Evolutionary conservation across 1,140 invertebrate species (phyloP), one percentile per base, ranked within the genome.

Genomic region (Drosophila sp.): DNA sequence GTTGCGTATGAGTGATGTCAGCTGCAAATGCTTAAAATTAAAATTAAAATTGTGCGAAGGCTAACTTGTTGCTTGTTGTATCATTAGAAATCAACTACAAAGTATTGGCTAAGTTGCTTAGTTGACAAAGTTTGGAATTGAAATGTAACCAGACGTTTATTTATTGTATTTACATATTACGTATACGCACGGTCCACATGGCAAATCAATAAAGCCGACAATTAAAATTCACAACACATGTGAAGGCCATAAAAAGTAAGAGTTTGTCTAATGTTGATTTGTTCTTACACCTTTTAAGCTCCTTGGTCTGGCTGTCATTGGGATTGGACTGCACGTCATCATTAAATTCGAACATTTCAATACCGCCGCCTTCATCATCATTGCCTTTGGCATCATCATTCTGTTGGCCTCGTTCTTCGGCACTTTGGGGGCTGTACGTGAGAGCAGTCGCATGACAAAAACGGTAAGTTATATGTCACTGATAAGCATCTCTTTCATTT

Each of bases 331-430:
- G n/a, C 70, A 90, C 56, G 66, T 91, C 11, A 43, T 91, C 7
- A 41, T 89, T 16, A 53, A 79, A 66, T 78, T 91, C 36, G 90
- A 91, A 46, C 72, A 87, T 53, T 91, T 91, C 32, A 62, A 82
- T 57, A 78, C 74, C 7, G 86, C 76, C 11, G 90, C 73, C 46
- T 79, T 78, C 14, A 66, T 89, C 16, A 82, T 90, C 25, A 64
- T 90, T 18, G 78, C 58, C 36, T 40, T 76, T 69, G 86, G 90
- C 36, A 54, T 89, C 29, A 29, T 80, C 16, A 71, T 90, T 8
- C 41, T 76, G 16, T 51, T 91, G 14, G 21, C 58, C 9, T 48
- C 86, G 0, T 36, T 82, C 14, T 86, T 90, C 25, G 90, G 90
- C 46, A 46, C 62, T n/a, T 51, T 84, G 36, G 90, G 86, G 7